These are phyloP conservation scores for Clarias magur DNA, from an alignment of 2,113 vertebrate species.

Conservation along the genomic window DNA sequence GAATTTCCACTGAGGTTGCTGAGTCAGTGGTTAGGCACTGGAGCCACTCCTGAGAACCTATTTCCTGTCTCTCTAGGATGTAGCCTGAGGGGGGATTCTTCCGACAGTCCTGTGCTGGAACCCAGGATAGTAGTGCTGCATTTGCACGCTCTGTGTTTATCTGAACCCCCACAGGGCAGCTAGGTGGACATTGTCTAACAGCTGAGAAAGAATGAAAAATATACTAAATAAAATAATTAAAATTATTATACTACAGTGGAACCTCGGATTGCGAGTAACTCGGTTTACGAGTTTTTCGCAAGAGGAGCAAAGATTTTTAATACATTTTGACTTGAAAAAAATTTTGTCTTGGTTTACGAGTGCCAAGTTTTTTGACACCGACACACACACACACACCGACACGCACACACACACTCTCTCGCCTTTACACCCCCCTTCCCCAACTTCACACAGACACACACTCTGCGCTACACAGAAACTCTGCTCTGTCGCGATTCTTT, in stretches of 20 bases:
- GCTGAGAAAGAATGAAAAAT: constrained; percentile 64
- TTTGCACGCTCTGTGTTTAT: constrained; percentile 87
- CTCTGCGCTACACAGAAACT: no score
- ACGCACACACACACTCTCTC: no score
- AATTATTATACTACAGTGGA: background rate
- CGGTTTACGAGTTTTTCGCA: no score
- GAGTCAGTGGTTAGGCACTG: constrained; percentile 89
- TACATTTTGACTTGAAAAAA: no score
- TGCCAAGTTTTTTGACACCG: no score
- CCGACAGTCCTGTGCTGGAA: constrained; percentile 77
- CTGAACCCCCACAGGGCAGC: constrained; percentile 79
- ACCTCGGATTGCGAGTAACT: no score
- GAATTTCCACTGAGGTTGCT: constrained; percentile 83
- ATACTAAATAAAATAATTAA: background rate
- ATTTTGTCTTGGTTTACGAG: no score
- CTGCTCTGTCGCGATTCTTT: no score
- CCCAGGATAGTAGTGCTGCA: constrained; percentile 85
- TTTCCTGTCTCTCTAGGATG: constrained; percentile 86
- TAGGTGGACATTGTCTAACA: constrained; percentile 82
- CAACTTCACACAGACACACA: no score
- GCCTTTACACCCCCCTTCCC: no score
- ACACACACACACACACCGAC: no score
- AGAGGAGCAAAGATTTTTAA: no score
- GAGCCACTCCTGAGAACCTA: constrained; percentile 84
- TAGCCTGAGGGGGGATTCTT: constrained; percentile 81